Base-by-base conservation (phyloP, 2,797 vertebrate genomes). In the Poecilia wingei region DNA sequence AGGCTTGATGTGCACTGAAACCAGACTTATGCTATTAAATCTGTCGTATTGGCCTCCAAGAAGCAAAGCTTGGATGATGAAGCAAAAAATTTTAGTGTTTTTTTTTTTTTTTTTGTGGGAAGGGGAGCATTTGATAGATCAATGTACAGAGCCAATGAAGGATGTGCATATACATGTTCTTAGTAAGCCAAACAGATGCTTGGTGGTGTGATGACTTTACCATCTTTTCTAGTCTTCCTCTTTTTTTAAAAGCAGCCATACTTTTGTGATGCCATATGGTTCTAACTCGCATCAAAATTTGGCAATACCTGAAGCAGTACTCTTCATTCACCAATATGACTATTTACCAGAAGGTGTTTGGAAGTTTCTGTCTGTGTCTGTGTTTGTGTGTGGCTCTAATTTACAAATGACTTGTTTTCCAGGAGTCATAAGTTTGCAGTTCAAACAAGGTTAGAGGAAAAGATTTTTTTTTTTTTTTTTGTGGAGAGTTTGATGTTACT, bases 131-230 rank as follows among this genome's bases (percentile, higher is more conserved):
- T 72, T 76, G 49, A 64, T 78, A 71, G 84, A 79, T 71, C 59
- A 69, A 82, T 79, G 86, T 75, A 87, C 72, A 83, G 76, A 81
- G 81, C 49, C 74, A 55, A 46, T 80, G 81, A 89, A 85, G 86
- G 88, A 86, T 75, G 46, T 93, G 89, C 93, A 94, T 91, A 93
- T 93, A 91, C 43, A 80, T 78, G 66, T 83, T 90, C 49, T 77
- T 68, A 45, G 43, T 80, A 31, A 89, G 80, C 64, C 55, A 47
- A 85, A 61, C 81, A n/a, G 82, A 92, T 80, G 85, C 84, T 81
- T 91, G 86, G 85, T 84, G 77, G 41, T 78, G 74, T 28, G 46
- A 79, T 87, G 76, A 82, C 33, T 39, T 79, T 39, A 77, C 45
- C 39, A 55, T 77, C 74, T 79, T 75, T 79, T 77, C 79, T 80